These are phyloP conservation scores for Heliconius nattereri DNA, from an alignment of 1,140 invertebrate genomes.

Conservation along the genomic window DNA sequence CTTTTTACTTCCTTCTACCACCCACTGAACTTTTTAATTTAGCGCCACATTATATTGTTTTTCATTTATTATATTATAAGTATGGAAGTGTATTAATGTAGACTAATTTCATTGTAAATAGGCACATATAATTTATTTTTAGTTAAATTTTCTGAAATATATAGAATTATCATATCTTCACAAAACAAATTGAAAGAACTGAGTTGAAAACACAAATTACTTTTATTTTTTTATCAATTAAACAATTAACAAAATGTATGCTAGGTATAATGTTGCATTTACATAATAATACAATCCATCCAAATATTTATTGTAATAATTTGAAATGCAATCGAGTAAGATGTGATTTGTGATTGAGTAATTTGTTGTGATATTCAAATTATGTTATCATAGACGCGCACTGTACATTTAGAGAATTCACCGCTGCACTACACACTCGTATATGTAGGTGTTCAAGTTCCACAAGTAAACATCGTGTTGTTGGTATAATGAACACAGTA, in stretches of 20 bases:
- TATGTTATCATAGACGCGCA: slow-evolving; percentile 46
- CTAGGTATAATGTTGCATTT: slow-evolving; percentile 23
- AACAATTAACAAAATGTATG: neutral
- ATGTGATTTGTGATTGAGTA: slow-evolving; percentile 58
- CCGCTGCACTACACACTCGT: neutral
- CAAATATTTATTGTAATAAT: slow-evolving; percentile 51
- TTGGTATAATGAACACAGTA: neutral
- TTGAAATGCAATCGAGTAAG: slow-evolving; percentile 62
- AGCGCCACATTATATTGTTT: slow-evolving; percentile 24
- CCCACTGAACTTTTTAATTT: slow-evolving; percentile 55
- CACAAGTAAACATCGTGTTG: neutral
- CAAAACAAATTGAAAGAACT: too few species aligned
- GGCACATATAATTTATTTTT: too few species aligned
- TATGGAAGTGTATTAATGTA: neutral
- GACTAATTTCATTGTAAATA: neutral
- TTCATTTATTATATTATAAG: neutral
- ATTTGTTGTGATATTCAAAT: slow-evolving; percentile 73
- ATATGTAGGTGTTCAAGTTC: neutral
- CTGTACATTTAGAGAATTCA: slow-evolving; percentile 30
- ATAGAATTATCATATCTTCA: too few species aligned
- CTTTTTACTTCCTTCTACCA: slow-evolving; percentile 55
- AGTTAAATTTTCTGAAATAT: too few species aligned
- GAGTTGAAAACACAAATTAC: neutral
- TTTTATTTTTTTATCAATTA: neutral
- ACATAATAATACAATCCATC: slow-evolving; percentile 41